Evolutionary conservation across 2,113 vertebrate species (phyloP).

Genomic region (Tragelaphus imberbis): DNA sequence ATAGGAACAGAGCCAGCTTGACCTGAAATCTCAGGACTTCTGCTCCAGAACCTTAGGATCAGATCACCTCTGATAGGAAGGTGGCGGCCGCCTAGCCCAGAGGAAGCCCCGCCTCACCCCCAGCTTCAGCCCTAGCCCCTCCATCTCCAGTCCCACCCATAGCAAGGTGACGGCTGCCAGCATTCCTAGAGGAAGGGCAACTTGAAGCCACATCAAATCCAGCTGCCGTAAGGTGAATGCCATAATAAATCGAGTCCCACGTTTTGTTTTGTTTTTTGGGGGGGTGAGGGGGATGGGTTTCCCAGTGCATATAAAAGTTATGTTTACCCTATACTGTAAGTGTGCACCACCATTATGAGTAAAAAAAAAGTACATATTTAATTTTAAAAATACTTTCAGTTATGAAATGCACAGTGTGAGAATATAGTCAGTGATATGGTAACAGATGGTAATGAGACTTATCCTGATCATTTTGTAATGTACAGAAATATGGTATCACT

Average conservation of each 20-base stretch:
- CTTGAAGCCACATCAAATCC: not conserved
- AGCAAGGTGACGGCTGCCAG: not conserved
- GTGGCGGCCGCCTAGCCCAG: not conserved
- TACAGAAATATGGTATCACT: not conserved
- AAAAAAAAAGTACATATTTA: not conserved
- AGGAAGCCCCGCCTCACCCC: not conserved
- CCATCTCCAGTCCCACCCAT: not conserved
- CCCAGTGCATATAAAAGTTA: not conserved
- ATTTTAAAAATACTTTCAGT: not conserved
- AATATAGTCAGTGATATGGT: not conserved
- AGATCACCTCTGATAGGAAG: not conserved
- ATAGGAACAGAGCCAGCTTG: not conserved
- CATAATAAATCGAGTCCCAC: not conserved
- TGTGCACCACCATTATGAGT: not conserved
- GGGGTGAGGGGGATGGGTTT: not conserved
- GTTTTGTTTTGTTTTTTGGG: too few relatives aligned
- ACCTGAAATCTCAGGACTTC: not conserved
- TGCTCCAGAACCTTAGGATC: not conserved
- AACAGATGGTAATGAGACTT: not conserved
- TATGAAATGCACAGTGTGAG: not conserved
- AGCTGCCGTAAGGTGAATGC: not conserved
- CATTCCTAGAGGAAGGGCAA: not conserved
- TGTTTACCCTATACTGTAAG: not conserved
- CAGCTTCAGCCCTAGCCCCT: not conserved
- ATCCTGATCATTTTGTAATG: not conserved